Percentiles rank a stretch among this genome's conserved stretches.
Evolutionary conservation across 2,113 vertebrate genomes (phyloP).

Genomic region (Elephantulus edwardii): DNA sequence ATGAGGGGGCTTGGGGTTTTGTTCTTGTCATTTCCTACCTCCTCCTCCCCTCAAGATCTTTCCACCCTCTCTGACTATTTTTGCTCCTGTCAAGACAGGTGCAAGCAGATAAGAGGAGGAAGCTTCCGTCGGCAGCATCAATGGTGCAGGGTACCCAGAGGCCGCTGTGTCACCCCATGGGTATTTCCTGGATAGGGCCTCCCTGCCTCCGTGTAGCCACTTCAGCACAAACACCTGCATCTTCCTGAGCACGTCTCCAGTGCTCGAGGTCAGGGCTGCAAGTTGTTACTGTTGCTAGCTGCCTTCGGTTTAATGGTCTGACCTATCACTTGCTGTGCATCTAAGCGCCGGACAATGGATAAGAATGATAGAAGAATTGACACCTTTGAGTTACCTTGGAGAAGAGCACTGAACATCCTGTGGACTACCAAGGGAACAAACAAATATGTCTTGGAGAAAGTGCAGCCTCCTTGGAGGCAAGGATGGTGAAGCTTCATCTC

Average conservation of each 20-base stretch:
- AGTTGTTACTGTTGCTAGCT: not conserved
- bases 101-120: not conserved
- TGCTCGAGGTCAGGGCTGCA: not conserved
- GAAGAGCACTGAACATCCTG: too few species aligned
- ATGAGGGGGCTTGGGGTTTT: not conserved
- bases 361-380: too few species aligned
- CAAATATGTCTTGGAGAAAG: too few species aligned
- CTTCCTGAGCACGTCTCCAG: not conserved
- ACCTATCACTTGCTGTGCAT: too few species aligned
- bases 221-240: not conserved
- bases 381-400: too few species aligned
- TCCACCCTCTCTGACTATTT: not conserved
- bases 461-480: too few species aligned
- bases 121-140: not conserved
- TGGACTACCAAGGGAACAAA: too few species aligned
- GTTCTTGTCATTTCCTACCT: not conserved
- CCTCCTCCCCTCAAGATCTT: not conserved
- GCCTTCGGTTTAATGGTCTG: too few species aligned
- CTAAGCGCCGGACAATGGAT: too few species aligned
- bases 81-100: not conserved
- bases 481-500: too few species aligned
- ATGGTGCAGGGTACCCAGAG: not conserved
- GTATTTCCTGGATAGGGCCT: not conserved
- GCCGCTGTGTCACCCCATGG: not conserved
- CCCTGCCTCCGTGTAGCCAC: not conserved